Base-by-base conservation (phyloP, 2,888 invertebrate genomes). In the Lymantria dispar region DNA sequence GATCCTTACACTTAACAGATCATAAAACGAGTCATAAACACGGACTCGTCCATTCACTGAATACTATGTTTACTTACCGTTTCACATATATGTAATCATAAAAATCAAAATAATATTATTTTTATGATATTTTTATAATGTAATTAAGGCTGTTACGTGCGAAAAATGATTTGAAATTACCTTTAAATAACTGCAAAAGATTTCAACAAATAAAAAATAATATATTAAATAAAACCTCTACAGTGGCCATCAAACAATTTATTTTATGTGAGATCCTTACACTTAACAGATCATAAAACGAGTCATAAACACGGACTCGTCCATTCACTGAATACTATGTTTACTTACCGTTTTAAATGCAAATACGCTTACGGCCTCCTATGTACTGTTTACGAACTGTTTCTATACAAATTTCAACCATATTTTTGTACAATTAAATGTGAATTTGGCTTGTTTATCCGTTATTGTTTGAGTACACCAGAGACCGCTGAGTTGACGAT, bases 201-300 rank as follows among this genome's bases (percentile, higher is more conserved):
- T 75, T 64, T 65, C 52, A 54, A 62, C 56, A 50, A 68, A 63
- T 60, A 63, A 65, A 68, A n/a, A 69, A 67, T 72, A 61, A 65
- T 61, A 39, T 39, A 37, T 37, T 47, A 47, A 40, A 51, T 68
- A 74, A 72, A 72, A 72, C 41, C 40, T 72, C 53, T 64, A 72
- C 65, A 52, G 64, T 70, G 75, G 74, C 78, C 77, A 78, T 80
- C 72, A 79, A 79, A 79, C 79, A 81, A 84, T 86, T 85, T 76
- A 81, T 80, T 89, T 88, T 83, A 89, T 84, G 86, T 88, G 78
- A 85, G 80, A 83, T 85, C 83, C 84, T 87, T 85, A 83, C 82
- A 78, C 79, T 88, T 87, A 86, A 85, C 87, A 89, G 84, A 77
- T 87, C 90, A 83, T 91, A 89, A 90, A 88, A 81, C 78, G 78